Base-by-base conservation (phyloP, 2,888 invertebrate genomes). In the Phymatocera aterrima region DNA sequence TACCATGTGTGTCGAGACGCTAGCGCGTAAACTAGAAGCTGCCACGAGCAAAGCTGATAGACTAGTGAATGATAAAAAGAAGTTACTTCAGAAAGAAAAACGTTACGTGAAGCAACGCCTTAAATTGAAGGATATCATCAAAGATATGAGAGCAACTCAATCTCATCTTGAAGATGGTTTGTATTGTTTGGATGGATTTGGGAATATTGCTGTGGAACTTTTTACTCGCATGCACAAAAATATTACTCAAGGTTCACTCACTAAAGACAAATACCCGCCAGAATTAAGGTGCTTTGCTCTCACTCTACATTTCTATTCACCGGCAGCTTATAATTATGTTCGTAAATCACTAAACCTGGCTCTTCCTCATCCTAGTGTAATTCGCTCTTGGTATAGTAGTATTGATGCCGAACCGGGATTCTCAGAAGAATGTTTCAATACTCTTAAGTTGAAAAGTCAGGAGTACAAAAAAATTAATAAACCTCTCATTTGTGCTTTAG, bases 321-420 rank as follows among this genome's bases (percentile, higher is more conserved):
- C 21, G 4, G 24, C n/a, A 18, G 61, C 61, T 10, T 61, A 61
- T 28, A n/a, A 61, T 61, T 61, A 31, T 61, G 61, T 61, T 1
- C 61, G 61, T 10, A 5, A 61, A 18, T 24, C 6, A 18, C 24
- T 61, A 8, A 28, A 2, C 34, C 18, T 61, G n/a, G 61, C 61
- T 8, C 34, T 61, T 31, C 61, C 61, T 12, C 61, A 61, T 61
- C 61, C 61, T 12, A 31, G 6, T 61, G 3, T 61, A 8, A 5
- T 61, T 28, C 61, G 61, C n/a, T 12, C 61, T 12, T 61, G 28
- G 61, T 61, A 61, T 61, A 6, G 24, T 12, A 80, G 57, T 12
- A 51, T 83, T 28, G 77, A 82, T 74, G 81, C 78, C n/a, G 77
- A 79, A 18, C 81, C 80, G 8, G 82, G 82, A 2, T 81, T 83